These are phyloP conservation scores for Tapera naevia DNA, from an alignment of 2,797 vertebrate species.

Conservation along the genomic window DNA sequence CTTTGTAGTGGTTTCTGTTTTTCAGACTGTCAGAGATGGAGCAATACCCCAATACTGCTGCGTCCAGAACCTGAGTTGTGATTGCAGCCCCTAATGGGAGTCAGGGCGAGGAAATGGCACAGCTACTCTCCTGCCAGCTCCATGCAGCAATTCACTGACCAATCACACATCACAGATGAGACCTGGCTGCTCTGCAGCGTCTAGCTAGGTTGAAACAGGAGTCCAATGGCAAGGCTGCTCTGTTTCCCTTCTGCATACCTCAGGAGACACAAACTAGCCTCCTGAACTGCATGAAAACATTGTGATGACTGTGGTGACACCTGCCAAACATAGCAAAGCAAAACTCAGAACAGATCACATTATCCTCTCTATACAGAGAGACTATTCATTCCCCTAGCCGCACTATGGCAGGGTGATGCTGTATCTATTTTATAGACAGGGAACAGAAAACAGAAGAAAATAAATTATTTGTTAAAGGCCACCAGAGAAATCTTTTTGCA, in stretches of 20 bases:
- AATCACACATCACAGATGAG: conserved; percentile 11
- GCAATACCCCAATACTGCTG: not conserved
- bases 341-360: not conserved
- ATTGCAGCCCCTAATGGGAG: not conserved
- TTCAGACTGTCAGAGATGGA: not conserved
- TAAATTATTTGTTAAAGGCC: not conserved
- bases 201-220: not conserved
- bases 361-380: not conserved
- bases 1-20: not conserved
- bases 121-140: conserved; percentile 2
- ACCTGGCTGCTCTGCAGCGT: not conserved
- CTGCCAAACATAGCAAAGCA: conserved; percentile 27
- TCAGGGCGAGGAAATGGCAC: not conserved
- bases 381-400: not conserved
- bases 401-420: not conserved
- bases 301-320: not conserved
- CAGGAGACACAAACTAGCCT: not conserved
- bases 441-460: not conserved
- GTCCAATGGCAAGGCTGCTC: not conserved
- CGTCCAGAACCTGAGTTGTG: conserved; percentile 5
- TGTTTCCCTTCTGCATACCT: not conserved
- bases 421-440: not conserved
- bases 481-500: not conserved
- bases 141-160: conserved; percentile 14
- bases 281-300: not conserved